Evolutionary conservation across 2,888 invertebrate species (phyloP), one percentile per base, ranked within the genome.

Genomic region (Brachypalpus laphriformis): DNA sequence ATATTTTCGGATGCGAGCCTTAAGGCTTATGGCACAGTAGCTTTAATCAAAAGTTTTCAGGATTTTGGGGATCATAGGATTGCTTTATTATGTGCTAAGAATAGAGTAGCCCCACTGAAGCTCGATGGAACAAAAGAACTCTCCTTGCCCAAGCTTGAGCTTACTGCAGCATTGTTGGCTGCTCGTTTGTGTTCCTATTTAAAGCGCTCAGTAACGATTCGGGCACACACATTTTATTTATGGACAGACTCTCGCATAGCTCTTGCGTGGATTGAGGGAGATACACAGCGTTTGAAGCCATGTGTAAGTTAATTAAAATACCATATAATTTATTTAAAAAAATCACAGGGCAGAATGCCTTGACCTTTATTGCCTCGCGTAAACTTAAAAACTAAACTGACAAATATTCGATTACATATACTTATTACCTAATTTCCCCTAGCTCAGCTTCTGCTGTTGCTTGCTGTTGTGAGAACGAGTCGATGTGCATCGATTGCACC

Each of bases 11-110:
- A 68, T 68, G 51, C 51, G 14, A 76, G 59, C 49, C 40, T 51
- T 31, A 66, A 66, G 16, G 57, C 76, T 7, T 76, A 66, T 47
- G 66, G 40, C n/a, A n/a, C n/a, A n/a, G n/a, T n/a, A n/a, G n/a
- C n/a, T n/a, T n/a, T n/a, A n/a, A n/a, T n/a, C n/a, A 45, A 66
- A 57, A 18, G 6, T 4, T 11, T 34, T 9, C 8, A 34, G 1
- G 34, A 34, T 34, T 9, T 34, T 34, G 34, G 34, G n/a, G n/a
- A n/a, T n/a, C n/a, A n/a, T n/a, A n/a, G n/a, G n/a, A n/a, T n/a
- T n/a, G n/a, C n/a, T 16, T 75, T 75, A 1, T 37, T 76, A 18
- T 77, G 59, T 34, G 61, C 54, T 16, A 77, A 61, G 31, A 45
- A 14, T 11, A 25, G 59, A 34, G 59, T 70, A 5, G 59, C 76